These are phyloP conservation scores for Gallinago media DNA, from an alignment of 2,113 vertebrate genomes.

Conservation along the genomic window DNA sequence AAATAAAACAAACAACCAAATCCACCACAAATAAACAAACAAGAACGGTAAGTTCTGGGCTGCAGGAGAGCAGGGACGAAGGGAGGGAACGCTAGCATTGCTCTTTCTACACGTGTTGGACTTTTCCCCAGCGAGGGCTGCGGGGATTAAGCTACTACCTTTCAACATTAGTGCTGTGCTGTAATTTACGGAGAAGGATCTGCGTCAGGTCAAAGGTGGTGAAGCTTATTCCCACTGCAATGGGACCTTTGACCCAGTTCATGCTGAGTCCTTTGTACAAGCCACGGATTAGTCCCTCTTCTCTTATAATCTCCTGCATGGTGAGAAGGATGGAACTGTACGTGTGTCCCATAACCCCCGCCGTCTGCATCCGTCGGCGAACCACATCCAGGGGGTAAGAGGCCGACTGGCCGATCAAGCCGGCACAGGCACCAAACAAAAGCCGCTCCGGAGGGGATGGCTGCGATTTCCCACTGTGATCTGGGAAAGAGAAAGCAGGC, in stretches of 20 bases:
- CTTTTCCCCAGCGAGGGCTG: background rate
- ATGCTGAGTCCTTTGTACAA: constrained; percentile 98
- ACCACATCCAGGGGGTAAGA: constrained; percentile 98
- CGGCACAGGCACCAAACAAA: constrained; percentile 92
- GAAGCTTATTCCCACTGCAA: constrained; percentile 97
- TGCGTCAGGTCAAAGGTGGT: constrained; percentile 96
- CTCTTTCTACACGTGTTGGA: background rate
- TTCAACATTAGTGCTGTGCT: constrained; percentile 64
- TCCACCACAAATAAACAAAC: background rate
- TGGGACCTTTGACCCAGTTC: constrained; percentile 99
- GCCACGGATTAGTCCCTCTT: constrained; percentile 89
- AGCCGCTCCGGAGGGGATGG: constrained; percentile 90
- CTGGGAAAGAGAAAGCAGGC: constrained; percentile 62
- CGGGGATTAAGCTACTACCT: constrained; percentile 49
- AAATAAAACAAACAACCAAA: no score
- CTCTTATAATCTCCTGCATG: constrained; percentile 85
- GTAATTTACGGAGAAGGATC: constrained; percentile 88
- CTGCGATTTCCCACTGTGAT: constrained; percentile 83
- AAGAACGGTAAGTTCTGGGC: background rate
- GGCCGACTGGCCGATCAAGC: constrained; percentile 92
- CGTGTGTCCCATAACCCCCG: constrained; percentile 88
- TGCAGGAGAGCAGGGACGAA: background rate
- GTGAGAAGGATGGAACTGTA: constrained; percentile 87
- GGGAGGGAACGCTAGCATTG: background rate
- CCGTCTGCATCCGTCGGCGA: constrained; percentile 96